Evolutionary conservation across 2,888 invertebrate species (phyloP), one percentile per base, ranked within the genome.

Genomic region (Pemphredon lugubris): DNA sequence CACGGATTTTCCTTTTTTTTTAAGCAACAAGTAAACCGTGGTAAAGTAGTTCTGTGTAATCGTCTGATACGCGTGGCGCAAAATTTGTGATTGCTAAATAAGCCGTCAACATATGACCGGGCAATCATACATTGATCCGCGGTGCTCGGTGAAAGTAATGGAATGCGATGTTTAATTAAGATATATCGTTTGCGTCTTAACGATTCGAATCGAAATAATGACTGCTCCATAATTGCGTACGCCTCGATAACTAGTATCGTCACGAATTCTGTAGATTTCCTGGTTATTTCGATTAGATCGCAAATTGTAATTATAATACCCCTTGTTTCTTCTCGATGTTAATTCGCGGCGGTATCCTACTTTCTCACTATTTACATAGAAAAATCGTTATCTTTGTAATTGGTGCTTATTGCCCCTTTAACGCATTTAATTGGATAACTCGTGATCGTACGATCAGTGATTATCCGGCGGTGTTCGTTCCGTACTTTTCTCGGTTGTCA

Each of bases 131-230:
- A 26, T 26, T 26, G 7, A 26, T 26, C 7, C 4, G 4, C 26
- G 26, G 26, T 3, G 26, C 3, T 26, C 26, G 26, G 7, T 30
- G 30, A 6, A 30, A 30, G 7, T 34, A 14, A 14, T 13, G 9
- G 4, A 47, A 39, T 26, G 13, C 37, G 54, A 54, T 63, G 32
- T 55, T 64, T 50, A 57, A 64, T 64, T 55, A 48, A 42, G 34
- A 55, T 50, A 32, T 20, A 54, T 13, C n/a, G 9, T 4, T 6
- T 2, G 9, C 18, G 9, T 34, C 20, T 42, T 16, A 23, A 16
- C 26, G 32, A 50, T 59, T 50, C 40, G 50, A 20, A 2, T 9
- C 32, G 14, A 20, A 59, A 42, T 30, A 18, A 20, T 30, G 50
- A 40, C 18, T 7, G 5, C n/a, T 9, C 20, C 2, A 16, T 42